Percentiles rank a stretch among this genome's conserved stretches.
phyloP scores from a whole-genome alignment of 2,113 vertebrate species.

The Platanista minor region DNA sequence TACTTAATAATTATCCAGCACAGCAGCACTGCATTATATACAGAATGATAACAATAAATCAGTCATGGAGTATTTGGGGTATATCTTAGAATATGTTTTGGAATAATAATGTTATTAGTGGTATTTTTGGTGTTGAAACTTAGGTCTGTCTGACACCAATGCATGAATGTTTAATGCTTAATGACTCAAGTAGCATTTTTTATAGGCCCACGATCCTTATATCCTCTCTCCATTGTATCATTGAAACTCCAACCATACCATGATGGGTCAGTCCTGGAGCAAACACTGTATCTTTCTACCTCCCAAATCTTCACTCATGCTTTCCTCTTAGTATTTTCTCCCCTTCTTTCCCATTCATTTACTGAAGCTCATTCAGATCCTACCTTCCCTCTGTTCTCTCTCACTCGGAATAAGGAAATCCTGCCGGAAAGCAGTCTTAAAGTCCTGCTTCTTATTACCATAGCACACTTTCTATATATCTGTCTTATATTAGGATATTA shows the following conservation, averaged over 20 bases:
- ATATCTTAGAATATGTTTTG: background rate
- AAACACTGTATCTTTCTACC: background rate
- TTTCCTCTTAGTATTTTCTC: background rate
- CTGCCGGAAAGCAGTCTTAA: background rate
- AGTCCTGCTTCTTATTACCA: background rate
- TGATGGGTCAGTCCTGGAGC: background rate
- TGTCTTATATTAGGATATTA: background rate
- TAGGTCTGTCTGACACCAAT: background rate
- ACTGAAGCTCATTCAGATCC: background rate
- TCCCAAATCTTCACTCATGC: background rate
- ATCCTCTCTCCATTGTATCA: background rate
- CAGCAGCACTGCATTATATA: background rate
- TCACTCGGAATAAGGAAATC: background rate
- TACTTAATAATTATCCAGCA: background rate
- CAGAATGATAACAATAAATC: background rate
- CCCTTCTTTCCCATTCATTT: background rate
- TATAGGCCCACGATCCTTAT: background rate
- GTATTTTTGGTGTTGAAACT: background rate
- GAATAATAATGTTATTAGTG: background rate
- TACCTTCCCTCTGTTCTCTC: background rate
- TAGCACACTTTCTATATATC: background rate
- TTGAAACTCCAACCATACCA: rapidly evolving
- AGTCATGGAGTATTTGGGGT: background rate
- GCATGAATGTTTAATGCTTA: background rate
- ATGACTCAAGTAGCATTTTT: background rate